Base-by-base conservation (phyloP, 2,888 invertebrate species). In the Sepioteuthis lessoniana region DNA sequence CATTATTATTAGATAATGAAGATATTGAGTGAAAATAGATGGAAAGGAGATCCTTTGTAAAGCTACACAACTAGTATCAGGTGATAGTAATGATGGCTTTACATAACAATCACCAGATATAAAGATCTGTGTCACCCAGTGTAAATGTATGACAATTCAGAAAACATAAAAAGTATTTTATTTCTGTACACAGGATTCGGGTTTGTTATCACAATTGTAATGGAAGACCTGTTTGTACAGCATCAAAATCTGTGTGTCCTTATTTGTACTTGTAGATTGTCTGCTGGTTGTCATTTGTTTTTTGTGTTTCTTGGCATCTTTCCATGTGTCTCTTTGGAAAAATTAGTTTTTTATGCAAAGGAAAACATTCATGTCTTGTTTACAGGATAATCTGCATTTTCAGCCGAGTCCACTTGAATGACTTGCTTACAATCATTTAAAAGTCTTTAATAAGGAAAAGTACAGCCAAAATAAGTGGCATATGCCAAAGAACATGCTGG, bases 241-340 rank as follows among this genome's bases (percentile, higher is more conserved):
- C 35, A 76, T n/a, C n/a, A 35, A 76, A 76, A n/a, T 76, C 76
- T 76, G 7, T n/a, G n/a, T 76, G n/a, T 35, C 13, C 76, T n/a
- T 76, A 76, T 76, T 76, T 76, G 76, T 76, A 35, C 76, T n/a
- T n/a, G 76, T 35, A 76, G n/a, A n/a, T 76, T 76, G n/a, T n/a
- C n/a, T n/a, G n/a, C 76, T 35, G 13, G n/a, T 76, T 76, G n/a
- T 76, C 35, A 76, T n/a, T 76, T 55, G 21, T 13, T 21, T 55
- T 55, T 25, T 13, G n/a, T 35, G 76, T 25, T 35, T 76, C 4
- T n/a, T 76, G 76, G 76, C 76, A 76, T 76, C 35, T 76, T 19
- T 76, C 76, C 76, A 76, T 76, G 13, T 76, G 76, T 76, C 76
- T n/a, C 76, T 76, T 76, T 76, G n/a, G n/a, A n/a, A n/a, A n/a